Evolutionary conservation across 2,888 invertebrate species (phyloP).

Genomic region (Bugula neritina): DNA sequence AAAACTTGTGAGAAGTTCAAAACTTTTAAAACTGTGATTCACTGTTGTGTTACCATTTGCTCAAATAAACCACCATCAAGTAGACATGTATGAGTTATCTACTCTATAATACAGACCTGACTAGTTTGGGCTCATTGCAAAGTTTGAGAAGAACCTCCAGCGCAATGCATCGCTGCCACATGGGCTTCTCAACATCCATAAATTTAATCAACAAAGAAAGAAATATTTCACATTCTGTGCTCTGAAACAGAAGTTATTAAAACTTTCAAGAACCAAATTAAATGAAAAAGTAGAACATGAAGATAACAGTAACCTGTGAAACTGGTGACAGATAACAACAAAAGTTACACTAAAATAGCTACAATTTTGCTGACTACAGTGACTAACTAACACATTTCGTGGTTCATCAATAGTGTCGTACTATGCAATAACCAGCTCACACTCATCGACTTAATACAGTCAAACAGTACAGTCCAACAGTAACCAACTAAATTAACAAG

Average conservation of each 20-base stretch:
- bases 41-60: too few relatives aligned
- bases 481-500: too few relatives aligned
- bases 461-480: too few relatives aligned
- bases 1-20: too few relatives aligned
- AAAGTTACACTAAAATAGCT: background rate
- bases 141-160: conserved; percentile 92
- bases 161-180: conserved; percentile 91
- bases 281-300: background rate
- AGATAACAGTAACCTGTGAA: background rate
- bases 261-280: background rate
- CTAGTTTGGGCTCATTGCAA: conserved; percentile 76
- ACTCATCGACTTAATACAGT: too few relatives aligned
- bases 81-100: conserved; percentile 28
- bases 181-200: conserved; percentile 88
- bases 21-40: too few relatives aligned
- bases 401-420: too few relatives aligned
- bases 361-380: background rate
- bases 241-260: conserved; percentile 52
- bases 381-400: too few relatives aligned
- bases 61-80: too few relatives aligned
- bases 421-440: too few relatives aligned
- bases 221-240: conserved; percentile 97
- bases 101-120: conserved; percentile 58
- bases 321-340: background rate
- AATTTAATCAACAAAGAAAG: conserved; percentile 93